Conservation (phyloP, 2,113 vertebrate genomes). For the Datnioides undecimradiatus region DNA sequence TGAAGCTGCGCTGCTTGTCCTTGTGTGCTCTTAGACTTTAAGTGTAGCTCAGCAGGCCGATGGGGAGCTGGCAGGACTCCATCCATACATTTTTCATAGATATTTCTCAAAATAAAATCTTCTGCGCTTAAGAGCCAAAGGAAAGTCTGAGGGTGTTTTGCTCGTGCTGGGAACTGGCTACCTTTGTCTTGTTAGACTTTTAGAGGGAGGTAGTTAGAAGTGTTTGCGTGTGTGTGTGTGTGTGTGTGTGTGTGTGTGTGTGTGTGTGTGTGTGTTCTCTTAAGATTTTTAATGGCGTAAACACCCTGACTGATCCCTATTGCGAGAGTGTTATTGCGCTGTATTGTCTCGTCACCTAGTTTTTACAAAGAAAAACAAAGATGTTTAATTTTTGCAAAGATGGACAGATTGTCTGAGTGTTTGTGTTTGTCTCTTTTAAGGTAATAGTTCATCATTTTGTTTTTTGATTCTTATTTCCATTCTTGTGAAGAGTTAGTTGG, state of each 20-base stretch:
- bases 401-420: background rate
- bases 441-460: conserved; percentile 14
- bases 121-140: conserved; percentile 13
- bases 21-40: conserved; percentile 57
- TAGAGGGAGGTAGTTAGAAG: background rate
- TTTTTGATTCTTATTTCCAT: background rate
- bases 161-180: conserved; percentile 26
- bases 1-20: conserved; percentile 53
- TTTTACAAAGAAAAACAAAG: background rate
- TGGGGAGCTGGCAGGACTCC: conserved; percentile 47
- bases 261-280: conserved; percentile 1
- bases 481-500: background rate
- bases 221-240: conserved; percentile 16
- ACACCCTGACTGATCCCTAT: background rate
- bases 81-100: conserved; percentile 78
- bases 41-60: conserved; percentile 49
- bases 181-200: conserved; percentile 19
- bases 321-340: background rate
- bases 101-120: conserved; percentile 73
- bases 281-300: conserved; percentile 6
- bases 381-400: background rate
- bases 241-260: conserved; percentile 15
- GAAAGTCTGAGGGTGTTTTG: conserved; percentile 43
- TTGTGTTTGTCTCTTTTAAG: conserved; percentile 3
- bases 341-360: background rate